Percentiles rank a stretch among this genome's conserved stretches.
Evolutionary conservation across 1,140 invertebrate genomes (phyloP).

Genomic region (Luehdorfia chinensis): DNA sequence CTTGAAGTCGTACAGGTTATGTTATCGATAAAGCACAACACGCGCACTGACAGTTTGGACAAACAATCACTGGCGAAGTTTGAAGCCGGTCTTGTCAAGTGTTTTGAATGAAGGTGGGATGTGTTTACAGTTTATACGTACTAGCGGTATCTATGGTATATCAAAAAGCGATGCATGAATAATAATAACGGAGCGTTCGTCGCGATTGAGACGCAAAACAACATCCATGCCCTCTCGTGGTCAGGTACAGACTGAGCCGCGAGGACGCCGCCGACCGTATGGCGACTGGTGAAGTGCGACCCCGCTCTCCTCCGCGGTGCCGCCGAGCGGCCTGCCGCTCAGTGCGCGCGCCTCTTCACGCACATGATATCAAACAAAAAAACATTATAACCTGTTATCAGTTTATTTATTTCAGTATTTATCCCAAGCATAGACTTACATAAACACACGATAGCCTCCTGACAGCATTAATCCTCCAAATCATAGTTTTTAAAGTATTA

Average conservation of each 20-base stretch:
- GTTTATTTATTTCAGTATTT: slow-evolving; percentile 15
- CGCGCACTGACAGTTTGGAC: slow-evolving; percentile 67
- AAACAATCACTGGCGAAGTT: slow-evolving; percentile 72
- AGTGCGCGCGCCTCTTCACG: slow-evolving; percentile 64
- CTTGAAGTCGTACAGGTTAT: slow-evolving; percentile 75
- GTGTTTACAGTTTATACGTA: slow-evolving; percentile 38
- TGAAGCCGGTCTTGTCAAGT: slow-evolving; percentile 37
- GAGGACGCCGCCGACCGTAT: slow-evolving; percentile 60
- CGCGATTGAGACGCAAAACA: slow-evolving; percentile 33
- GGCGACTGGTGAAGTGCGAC: slow-evolving; percentile 41
- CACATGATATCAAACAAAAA: slow-evolving; percentile 41
- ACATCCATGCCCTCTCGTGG: slow-evolving; percentile 37
- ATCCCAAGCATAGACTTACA: background rate
- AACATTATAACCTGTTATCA: slow-evolving; percentile 11
- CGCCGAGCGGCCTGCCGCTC: slow-evolving; percentile 42
- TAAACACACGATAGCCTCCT: background rate
- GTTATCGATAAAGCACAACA: slow-evolving; percentile 74
- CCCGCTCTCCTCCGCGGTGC: slow-evolving; percentile 45
- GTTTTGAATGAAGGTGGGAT: slow-evolving; percentile 29
- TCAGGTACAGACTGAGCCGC: slow-evolving; percentile 54
- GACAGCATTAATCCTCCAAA: no score
- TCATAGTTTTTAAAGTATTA: no score
- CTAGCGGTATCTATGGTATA: slow-evolving; percentile 27
- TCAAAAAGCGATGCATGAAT: slow-evolving; percentile 39
- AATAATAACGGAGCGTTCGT: slow-evolving; percentile 44